Base-by-base conservation (phyloP, 2,888 invertebrate species). In the Furcula furcula region DNA sequence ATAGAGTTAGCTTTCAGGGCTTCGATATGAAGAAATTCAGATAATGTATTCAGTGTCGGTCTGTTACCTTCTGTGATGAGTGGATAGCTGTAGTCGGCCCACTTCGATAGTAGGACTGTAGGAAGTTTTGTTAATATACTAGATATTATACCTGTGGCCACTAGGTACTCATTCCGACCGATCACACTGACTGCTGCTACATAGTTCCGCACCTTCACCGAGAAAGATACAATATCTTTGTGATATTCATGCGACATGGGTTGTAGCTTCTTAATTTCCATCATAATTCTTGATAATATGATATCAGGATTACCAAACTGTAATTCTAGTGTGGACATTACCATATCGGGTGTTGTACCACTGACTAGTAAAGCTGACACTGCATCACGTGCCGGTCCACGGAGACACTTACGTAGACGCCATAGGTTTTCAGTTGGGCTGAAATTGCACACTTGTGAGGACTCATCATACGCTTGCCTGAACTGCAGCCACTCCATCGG, bases 1-100 rank as follows among this genome's bases (percentile, higher is more conserved):
- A 7, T 27, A 6, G 15, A 9, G 7, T 11, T 12, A 23, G 11
- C 11, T 6, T 26, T 32, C 6, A 13, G 10, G 13, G 25, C 26
- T 18, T 31, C 31, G 6, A 25, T 25, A 7, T n/a, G 15, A 1
- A 31, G 18, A 21, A 32, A 26, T n/a, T 19, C 26, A n/a, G 26
- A 16, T 7, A 32, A 9, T 13, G n/a, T 23, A 5, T 11, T 4
- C 4, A 25, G 19, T 19, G 7, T 32, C n/a, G 31, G 31, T 13
- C 7, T 21, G 7, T 23, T 12, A 1, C 4, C 9, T 3, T 18
- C n/a, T 4, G 5, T 25, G 25, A 18, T n/a, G 2, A 31, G 16
- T 3, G 29, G 21, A 7, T 34, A 28, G 14, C 32, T 48, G 25
- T 58, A 60, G 16, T 63, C 59, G 2, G 55, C 9, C 53, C 55